A percentile compares a stretch with the other conserved stretches of the same genome.
phyloP scores from a whole-genome alignment of 2,888 invertebrate genomes.

The Lasioglossum pauxillum region DNA sequence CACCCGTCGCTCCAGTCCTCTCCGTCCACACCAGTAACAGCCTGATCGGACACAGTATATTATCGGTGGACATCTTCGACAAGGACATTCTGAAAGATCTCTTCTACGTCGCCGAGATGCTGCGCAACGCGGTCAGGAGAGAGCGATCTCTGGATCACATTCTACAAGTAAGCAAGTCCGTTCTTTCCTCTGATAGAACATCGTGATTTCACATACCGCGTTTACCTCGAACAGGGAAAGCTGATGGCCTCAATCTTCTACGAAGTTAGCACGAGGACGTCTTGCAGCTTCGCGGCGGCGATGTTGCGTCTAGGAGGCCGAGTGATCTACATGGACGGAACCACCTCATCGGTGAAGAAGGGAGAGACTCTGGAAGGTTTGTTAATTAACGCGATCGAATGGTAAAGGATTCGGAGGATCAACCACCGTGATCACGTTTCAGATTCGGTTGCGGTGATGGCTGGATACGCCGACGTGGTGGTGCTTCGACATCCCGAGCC shows the following conservation, averaged over 20 bases:
- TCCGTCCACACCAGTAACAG: conserved; percentile 83
- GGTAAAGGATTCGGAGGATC: background rate
- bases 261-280: conserved; percentile 98
- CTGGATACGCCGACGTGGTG: conserved; percentile 96
- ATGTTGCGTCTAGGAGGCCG: conserved; percentile 98
- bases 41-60: conserved; percentile 91
- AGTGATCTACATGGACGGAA: conserved; percentile 95
- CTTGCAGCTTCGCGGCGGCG: conserved; percentile 97
- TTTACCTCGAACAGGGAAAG: conserved; percentile 88
- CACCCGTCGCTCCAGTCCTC: conserved; percentile 63
- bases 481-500: conserved; percentile 97
- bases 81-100: conserved; percentile 96
- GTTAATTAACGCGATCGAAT: background rate
- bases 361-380: conserved; percentile 96
- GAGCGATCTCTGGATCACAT: conserved; percentile 85
- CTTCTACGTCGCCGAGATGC: conserved; percentile 96
- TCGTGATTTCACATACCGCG: too few relatives aligned
- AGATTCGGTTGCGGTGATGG: conserved; percentile 91
- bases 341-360: conserved; percentile 97
- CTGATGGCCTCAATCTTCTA: conserved; percentile 98
- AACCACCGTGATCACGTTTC: conserved; percentile 16
- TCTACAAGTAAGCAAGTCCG: conserved; percentile 86
- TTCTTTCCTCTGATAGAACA: background rate
- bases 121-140: conserved; percentile 92
- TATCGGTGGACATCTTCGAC: conserved; percentile 93